phyloP scores from a whole-genome alignment of 2,113 vertebrate species.

The Saguinus imperator region DNA sequence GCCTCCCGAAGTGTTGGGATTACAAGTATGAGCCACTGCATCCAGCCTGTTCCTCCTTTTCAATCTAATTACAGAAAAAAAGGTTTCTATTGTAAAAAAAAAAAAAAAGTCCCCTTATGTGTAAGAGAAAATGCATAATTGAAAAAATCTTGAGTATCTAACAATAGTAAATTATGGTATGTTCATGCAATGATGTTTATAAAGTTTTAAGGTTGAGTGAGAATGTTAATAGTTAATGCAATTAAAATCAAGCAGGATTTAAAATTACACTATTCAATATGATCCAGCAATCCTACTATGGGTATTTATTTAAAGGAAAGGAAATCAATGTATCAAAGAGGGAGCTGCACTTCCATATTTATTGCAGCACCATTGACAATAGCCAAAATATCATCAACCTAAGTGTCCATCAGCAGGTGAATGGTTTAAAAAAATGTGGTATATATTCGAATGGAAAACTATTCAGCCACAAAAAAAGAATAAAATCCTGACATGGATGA shows the following conservation, averaged over 20 bases:
- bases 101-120: neutral
- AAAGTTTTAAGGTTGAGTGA: neutral
- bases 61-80: neutral
- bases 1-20: too few relatives aligned
- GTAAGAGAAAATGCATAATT: neutral
- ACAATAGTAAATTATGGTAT: neutral
- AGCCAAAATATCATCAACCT: neutral
- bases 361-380: neutral
- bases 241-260: neutral
- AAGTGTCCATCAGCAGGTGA: neutral
- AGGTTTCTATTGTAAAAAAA: neutral
- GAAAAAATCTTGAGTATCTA: neutral
- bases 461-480: neutral
- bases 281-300: neutral
- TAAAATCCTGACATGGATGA: neutral
- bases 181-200: neutral
- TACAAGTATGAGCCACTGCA: too few relatives aligned
- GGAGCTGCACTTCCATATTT: neutral
- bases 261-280: neutral
- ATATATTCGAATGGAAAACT: neutral
- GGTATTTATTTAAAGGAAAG: neutral
- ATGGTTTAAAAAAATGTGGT: neutral
- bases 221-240: neutral
- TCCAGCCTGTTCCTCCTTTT: neutral
- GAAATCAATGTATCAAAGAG: neutral